Evolutionary conservation across 2,797 vertebrate genomes (phyloP).

Genomic region (Catostomus latipinnis): DNA sequence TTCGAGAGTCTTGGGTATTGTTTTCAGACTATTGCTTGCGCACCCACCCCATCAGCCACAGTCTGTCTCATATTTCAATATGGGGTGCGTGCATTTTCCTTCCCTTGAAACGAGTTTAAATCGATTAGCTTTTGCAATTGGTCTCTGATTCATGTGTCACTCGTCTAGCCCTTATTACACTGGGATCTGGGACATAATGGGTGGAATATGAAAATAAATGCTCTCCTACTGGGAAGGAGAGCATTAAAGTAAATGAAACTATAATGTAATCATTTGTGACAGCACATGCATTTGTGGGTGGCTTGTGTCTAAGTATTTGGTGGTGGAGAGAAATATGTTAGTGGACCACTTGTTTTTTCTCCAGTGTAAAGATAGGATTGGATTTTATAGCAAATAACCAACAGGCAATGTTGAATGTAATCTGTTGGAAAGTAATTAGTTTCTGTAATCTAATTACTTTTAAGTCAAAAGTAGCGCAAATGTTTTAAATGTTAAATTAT

Average conservation of each 20-base stretch:
- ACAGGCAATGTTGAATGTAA: no score
- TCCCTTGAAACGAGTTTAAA: conserved; percentile 59
- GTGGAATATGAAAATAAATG: conserved; percentile 51
- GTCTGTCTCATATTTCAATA: conserved; percentile 54
- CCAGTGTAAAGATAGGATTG: no score
- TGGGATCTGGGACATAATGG: conserved; percentile 44
- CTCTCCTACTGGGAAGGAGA: conserved; percentile 33
- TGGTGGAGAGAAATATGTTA: conserved; percentile 42
- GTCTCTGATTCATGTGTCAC: conserved; percentile 49
- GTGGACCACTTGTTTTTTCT: conserved; percentile 19
- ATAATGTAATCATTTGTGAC: conserved; percentile 47
- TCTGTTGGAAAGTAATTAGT: no score
- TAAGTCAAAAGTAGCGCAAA: no score
- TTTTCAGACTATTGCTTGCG: background rate
- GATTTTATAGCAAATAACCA: no score
- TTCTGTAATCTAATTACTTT: no score
- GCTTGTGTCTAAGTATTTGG: conserved; percentile 21
- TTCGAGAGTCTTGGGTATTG: conserved; percentile 7
- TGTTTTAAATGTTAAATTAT: no score
- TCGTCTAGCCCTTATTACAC: conserved; percentile 48
- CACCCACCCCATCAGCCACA: conserved; percentile 15
- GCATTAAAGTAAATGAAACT: conserved; percentile 45
- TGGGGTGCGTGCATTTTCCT: conserved; percentile 28
- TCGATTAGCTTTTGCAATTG: conserved; percentile 61
- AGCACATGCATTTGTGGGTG: conserved; percentile 38